Conservation (phyloP, 2,797 vertebrate genomes). For the Avahi laniger region DNA sequence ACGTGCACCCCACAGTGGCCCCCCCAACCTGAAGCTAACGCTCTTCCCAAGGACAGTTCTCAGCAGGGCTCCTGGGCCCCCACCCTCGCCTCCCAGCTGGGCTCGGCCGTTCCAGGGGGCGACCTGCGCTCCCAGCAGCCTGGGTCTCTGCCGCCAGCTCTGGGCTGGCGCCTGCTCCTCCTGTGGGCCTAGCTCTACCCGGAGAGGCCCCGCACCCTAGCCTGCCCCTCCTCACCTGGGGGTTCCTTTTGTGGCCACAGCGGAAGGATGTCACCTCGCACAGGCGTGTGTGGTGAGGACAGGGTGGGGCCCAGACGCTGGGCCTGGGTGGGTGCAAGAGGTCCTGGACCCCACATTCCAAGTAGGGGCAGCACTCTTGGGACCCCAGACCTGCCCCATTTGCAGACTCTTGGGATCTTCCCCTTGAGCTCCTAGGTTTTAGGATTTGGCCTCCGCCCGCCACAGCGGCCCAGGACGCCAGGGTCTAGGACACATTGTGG, state of each 20-base stretch:
- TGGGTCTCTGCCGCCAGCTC: not conserved
- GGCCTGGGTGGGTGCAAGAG: not conserved
- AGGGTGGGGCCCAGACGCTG: not conserved
- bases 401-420: not conserved
- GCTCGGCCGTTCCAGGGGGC: not conserved
- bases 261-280: not conserved
- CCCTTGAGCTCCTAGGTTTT: not conserved
- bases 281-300: fast-evolving
- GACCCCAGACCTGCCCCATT: not conserved
- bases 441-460: not conserved
- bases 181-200: not conserved
- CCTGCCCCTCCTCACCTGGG: too few species aligned
- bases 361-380: not conserved
- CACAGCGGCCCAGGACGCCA: fast-evolving
- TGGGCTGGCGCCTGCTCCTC: not conserved
- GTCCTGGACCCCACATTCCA: not conserved
- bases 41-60: not conserved
- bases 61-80: not conserved
- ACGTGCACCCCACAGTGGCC: not conserved
- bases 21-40: not conserved
- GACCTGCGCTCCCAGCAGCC: not conserved
- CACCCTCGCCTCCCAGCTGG: too few species aligned
- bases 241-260: too few species aligned
- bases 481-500: fast-evolving
- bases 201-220: not conserved